Conservation (phyloP, 1,140 invertebrate genomes). For the Drosophila grimshawi region DNA sequence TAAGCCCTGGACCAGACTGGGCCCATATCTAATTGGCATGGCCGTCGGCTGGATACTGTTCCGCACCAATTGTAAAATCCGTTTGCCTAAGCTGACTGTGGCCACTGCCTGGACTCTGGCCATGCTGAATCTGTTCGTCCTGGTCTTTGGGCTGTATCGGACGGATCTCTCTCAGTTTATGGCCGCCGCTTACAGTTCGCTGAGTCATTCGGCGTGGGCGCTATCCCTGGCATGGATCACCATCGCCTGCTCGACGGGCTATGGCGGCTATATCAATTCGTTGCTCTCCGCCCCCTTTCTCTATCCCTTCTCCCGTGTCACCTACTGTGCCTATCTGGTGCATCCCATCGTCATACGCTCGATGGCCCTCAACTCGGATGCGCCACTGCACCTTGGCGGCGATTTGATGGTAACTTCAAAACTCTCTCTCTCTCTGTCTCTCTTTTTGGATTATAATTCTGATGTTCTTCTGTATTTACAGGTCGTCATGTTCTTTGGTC, state of each 20-base stretch:
- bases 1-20: conserved; percentile 93
- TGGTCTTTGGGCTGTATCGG: conserved; percentile 91
- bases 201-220: conserved; percentile 94
- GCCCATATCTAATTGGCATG: conserved; percentile 93
- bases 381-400: conserved; percentile 91
- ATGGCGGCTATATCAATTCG: conserved; percentile 91
- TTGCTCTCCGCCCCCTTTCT: conserved; percentile 90
- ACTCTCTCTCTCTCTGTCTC: background rate
- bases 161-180: conserved; percentile 88
- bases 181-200: conserved; percentile 92
- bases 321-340: conserved; percentile 93
- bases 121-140: conserved; percentile 87
- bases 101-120: conserved; percentile 89
- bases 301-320: conserved; percentile 93
- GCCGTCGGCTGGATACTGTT: conserved; percentile 92
- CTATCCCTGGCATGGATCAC: conserved; percentile 93
- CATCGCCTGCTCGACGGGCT: conserved; percentile 94
- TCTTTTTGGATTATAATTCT: background rate
- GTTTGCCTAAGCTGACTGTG: conserved; percentile 90
- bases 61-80: conserved; percentile 92
- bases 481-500: conserved; percentile 91
- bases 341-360: conserved; percentile 92
- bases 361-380: conserved; percentile 91
- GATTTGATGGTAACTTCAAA: conserved; percentile 87
- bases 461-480: conserved; percentile 69